Conservation (phyloP, 2,113 vertebrate species). For the Tautogolabrus adspersus region DNA sequence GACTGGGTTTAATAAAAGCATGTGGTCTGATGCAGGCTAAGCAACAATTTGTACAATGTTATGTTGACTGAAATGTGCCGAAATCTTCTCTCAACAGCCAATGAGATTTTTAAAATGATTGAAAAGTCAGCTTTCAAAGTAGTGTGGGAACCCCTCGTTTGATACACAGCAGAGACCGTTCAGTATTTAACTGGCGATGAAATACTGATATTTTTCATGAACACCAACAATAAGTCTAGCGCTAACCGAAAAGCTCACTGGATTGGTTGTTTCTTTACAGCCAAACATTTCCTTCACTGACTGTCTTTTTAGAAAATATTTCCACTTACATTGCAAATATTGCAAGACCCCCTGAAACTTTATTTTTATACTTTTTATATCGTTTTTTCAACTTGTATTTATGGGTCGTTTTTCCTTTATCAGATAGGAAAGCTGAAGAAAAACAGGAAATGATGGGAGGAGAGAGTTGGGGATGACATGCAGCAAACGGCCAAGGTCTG, state of each 20-base stretch:
- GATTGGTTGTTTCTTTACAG: background rate
- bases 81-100: background rate
- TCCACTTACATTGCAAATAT: too few species aligned
- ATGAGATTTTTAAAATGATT: background rate
- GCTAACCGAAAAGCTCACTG: background rate
- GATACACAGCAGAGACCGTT: background rate
- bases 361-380: too few species aligned
- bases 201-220: background rate
- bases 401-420: too few species aligned
- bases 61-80: background rate
- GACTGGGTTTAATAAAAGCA: background rate
- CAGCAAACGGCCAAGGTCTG: too few species aligned
- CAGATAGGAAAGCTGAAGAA: too few species aligned
- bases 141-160: background rate
- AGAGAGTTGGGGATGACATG: too few species aligned
- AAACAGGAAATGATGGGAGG: too few species aligned
- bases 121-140: background rate
- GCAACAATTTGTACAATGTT: background rate
- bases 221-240: background rate
- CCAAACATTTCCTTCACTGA: background rate
- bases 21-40: background rate
- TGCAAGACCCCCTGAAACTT: too few species aligned
- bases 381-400: too few species aligned
- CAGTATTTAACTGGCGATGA: background rate
- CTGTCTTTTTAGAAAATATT: too few species aligned